A percentile compares a stretch with the other conserved stretches of the same genome.
phyloP scores from a whole-genome alignment of 2,113 vertebrate genomes.

The Zapus hudsonius region DNA sequence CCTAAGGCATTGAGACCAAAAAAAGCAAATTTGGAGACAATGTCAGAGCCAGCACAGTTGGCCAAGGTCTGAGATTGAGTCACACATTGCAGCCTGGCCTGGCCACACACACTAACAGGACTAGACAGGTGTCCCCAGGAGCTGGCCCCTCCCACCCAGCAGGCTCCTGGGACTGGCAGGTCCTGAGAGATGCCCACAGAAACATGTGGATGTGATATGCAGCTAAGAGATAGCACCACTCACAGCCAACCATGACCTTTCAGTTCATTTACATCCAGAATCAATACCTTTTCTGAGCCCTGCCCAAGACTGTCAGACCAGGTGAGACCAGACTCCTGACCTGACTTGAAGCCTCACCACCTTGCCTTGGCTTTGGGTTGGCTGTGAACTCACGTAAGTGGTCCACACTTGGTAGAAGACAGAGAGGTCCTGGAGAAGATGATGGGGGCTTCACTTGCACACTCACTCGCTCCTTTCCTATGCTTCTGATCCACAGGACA shows the following conservation, averaged over 20 bases:
- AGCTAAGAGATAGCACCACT: background rate
- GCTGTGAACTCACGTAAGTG: background rate
- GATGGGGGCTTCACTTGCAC: no score
- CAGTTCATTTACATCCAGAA: conserved; percentile 30
- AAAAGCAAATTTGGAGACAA: background rate
- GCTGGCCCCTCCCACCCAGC: background rate
- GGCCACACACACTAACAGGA: background rate
- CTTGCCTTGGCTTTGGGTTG: background rate
- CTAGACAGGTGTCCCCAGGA: conserved; percentile 16
- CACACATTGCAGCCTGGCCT: background rate
- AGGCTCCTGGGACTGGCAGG: background rate
- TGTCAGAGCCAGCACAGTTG: background rate
- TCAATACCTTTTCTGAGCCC: background rate
- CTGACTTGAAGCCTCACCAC: background rate
- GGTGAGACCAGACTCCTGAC: background rate
- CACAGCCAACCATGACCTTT: background rate
- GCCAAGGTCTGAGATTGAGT: background rate
- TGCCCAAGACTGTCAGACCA: background rate
- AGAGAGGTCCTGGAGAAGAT: background rate
- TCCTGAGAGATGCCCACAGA: conserved; percentile 40
- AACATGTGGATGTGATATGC: background rate
- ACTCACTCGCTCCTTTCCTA: background rate
- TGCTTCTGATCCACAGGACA: background rate
- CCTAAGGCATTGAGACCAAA: background rate
- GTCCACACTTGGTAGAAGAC: background rate